Evolutionary conservation across 2,888 invertebrate species (phyloP).

Genomic region (Cryptophagus acutangulus): DNA sequence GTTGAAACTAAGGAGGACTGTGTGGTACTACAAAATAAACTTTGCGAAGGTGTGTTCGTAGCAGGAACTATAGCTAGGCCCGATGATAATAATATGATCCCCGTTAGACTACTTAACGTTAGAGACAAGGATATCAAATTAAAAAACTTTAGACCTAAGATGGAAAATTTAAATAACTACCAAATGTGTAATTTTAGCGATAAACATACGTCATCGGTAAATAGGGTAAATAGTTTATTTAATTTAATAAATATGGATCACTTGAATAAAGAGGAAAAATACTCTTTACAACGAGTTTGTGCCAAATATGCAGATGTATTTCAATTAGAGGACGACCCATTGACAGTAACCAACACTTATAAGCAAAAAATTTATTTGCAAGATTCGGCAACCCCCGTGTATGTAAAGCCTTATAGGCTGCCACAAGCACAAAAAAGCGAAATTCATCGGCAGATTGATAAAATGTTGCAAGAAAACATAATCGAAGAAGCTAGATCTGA

Average conservation of each 20-base stretch:
- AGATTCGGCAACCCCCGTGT: constrained; percentile 17
- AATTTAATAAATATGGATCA: constrained; percentile 16
- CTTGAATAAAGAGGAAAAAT: constrained; percentile 18
- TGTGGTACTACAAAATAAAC: constrained; percentile 10
- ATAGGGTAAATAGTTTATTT: constrained; percentile 17
- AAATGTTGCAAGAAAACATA: constrained; percentile 25
- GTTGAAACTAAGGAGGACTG: constrained; percentile 12
- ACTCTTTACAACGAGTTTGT: constrained; percentile 17
- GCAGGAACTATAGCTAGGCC: constrained; percentile 16
- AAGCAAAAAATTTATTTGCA: constrained; percentile 24
- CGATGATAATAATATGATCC: constrained; percentile 13
- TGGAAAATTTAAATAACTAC: constrained; percentile 10
- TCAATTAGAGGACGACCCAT: constrained; percentile 20
- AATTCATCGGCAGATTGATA: constrained; percentile 22
- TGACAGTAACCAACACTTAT: constrained; percentile 25
- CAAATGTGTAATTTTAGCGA: constrained; percentile 12
- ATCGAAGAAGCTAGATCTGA: constrained; percentile 25
- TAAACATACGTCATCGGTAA: constrained; percentile 7
- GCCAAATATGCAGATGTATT: constrained; percentile 23
- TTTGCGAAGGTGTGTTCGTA: constrained; percentile 17
- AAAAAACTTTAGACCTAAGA: constrained; percentile 19
- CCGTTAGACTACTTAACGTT: constrained; percentile 17
- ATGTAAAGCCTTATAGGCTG: constrained; percentile 26
- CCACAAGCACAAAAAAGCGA: constrained; percentile 26
- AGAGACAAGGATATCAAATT: constrained; percentile 13